Percentiles rank a stretch among this genome's conserved stretches.
These are phyloP conservation scores for Lapara coniferarum DNA, from an alignment of 2,888 invertebrate genomes.

Conservation along the genomic window DNA sequence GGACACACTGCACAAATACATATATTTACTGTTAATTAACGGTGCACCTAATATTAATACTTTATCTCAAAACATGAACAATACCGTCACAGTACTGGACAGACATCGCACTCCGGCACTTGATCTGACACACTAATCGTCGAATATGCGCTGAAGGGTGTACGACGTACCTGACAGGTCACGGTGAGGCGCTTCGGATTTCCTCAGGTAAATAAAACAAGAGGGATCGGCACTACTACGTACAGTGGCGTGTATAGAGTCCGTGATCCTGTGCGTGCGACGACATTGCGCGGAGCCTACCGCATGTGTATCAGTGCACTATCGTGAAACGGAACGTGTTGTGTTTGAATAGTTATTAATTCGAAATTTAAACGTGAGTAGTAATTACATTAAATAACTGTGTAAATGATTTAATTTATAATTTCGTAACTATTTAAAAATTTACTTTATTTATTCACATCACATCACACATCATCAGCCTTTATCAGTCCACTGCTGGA, in stretches of 20 bases:
- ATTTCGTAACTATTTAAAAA: no score
- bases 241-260: slow-evolving; percentile 30
- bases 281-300: background rate
- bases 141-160: background rate
- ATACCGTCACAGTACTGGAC: background rate
- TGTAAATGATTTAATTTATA: no score
- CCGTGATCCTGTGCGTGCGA: slow-evolving; percentile 30
- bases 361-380: slow-evolving; percentile 6
- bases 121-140: background rate
- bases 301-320: background rate
- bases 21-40: no score
- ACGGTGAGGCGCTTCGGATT: slow-evolving; percentile 32
- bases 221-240: slow-evolving; percentile 26
- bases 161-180: slow-evolving; percentile 15
- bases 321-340: background rate
- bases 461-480: no score
- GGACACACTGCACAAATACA: no score
- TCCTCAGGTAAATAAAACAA: slow-evolving; percentile 42
- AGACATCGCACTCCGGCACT: background rate
- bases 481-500: no score
- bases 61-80: no score
- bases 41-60: no score
- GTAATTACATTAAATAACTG: background rate
- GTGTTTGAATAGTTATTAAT: slow-evolving; percentile 1
- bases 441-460: no score